These are phyloP conservation scores for Calidris pygmaea DNA, from an alignment of 2,113 vertebrate genomes.

Conservation along the genomic window DNA sequence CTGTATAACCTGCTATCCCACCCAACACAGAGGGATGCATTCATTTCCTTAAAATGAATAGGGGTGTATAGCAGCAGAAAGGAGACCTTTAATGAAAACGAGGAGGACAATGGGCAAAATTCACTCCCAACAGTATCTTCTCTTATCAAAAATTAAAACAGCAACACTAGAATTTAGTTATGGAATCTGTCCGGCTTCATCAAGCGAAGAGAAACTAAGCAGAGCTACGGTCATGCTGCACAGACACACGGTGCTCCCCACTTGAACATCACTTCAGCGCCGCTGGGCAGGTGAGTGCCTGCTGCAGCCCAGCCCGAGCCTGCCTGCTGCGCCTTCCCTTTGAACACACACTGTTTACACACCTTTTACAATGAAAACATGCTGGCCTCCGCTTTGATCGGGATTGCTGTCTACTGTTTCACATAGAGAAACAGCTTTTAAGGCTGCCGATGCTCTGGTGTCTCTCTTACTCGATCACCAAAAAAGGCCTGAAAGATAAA, in stretches of 20 bases:
- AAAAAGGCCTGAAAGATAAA: not conserved
- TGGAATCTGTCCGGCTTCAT: not conserved
- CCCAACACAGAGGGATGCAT: not conserved
- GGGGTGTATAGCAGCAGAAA: not conserved
- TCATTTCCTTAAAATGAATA: not conserved
- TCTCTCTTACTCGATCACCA: not conserved
- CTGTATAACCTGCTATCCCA: not conserved
- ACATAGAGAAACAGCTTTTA: not conserved
- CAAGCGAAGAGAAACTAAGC: not conserved
- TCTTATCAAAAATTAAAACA: not conserved
- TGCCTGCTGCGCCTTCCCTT: not conserved
- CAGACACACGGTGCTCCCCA: not conserved
- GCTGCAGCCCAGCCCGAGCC: not conserved
- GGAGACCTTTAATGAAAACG: not conserved
- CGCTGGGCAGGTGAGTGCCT: not conserved
- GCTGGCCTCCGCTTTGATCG: not conserved
- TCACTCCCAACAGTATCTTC: not conserved
- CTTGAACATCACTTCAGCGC: not conserved
- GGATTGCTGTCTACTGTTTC: not conserved
- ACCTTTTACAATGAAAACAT: not conserved
- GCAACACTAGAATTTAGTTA: not conserved
- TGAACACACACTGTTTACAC: not conserved
- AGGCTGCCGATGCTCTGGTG: not conserved
- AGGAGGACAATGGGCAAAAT: not conserved
- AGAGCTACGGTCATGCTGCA: not conserved